Evolutionary conservation across 1,140 invertebrate genomes (phyloP).

Genomic region (Doryteuthis pealeii): DNA sequence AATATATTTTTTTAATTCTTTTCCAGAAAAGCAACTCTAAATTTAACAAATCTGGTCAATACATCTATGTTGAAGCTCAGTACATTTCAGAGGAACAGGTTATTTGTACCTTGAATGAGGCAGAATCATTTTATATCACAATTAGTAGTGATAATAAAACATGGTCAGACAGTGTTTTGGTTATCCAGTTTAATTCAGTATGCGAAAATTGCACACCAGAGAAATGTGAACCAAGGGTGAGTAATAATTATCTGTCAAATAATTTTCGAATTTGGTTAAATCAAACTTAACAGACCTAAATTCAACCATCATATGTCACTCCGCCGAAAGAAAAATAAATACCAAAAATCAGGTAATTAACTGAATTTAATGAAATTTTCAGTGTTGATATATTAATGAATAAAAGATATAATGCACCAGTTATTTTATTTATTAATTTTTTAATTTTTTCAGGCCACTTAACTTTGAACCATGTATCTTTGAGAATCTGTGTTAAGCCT

Average conservation of each 20-base stretch:
- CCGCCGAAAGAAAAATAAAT: too few relatives aligned
- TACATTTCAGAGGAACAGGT: not conserved
- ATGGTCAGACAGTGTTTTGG: constrained; percentile 18
- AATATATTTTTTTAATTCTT: too few relatives aligned
- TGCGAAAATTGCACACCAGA: constrained; percentile 32
- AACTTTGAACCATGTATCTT: too few relatives aligned
- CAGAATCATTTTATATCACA: constrained; percentile 17
- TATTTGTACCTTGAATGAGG: not conserved
- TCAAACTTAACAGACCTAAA: too few relatives aligned
- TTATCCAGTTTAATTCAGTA: constrained; percentile 31
- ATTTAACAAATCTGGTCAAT: not conserved
- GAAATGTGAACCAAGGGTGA: constrained; percentile 32
- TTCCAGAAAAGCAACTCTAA: not conserved
- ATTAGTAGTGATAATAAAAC: constrained; percentile 30
- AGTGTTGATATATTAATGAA: too few relatives aligned
- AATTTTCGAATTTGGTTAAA: not conserved
- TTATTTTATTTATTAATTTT: too few relatives aligned
- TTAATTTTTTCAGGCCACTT: too few relatives aligned
- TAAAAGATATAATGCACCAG: too few relatives aligned
- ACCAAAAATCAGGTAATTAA: too few relatives aligned
- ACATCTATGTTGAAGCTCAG: not conserved
- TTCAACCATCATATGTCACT: too few relatives aligned
- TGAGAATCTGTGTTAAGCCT: too few relatives aligned
- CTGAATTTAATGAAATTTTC: too few relatives aligned
- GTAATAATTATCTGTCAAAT: not conserved